Evolutionary conservation across 1,140 invertebrate genomes (phyloP).

Genomic region (Phymastichus coffea): DNA sequence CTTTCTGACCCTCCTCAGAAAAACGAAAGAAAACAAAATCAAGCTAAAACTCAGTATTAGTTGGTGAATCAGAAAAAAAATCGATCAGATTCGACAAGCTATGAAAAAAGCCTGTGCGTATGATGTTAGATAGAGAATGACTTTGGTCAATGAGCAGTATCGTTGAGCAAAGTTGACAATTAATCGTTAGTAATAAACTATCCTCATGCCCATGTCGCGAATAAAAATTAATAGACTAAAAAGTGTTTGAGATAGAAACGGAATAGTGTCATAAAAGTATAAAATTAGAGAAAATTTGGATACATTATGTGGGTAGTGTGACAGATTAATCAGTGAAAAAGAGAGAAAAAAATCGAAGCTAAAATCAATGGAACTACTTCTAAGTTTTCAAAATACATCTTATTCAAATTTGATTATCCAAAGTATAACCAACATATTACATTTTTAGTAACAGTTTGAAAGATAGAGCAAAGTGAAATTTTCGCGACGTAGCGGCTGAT

Average conservation of each 20-base stretch:
- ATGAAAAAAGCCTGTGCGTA: not conserved
- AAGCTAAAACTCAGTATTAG: too few relatives aligned
- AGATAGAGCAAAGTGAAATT: not conserved
- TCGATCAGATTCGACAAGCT: not conserved
- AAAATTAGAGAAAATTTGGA: not conserved
- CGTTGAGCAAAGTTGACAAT: constrained; percentile 1
- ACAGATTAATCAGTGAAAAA: constrained; percentile 5
- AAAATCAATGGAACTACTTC: constrained; percentile 15
- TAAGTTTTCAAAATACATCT: constrained; percentile 2
- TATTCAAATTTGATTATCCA: not conserved
- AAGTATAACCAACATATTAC: too few relatives aligned
- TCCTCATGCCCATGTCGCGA: not conserved
- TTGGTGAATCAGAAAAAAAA: not conserved
- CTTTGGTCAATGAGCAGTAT: not conserved
- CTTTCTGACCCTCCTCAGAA: too few relatives aligned
- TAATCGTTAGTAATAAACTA: too few relatives aligned
- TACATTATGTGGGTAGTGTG: constrained; percentile 17
- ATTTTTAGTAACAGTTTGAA: too few relatives aligned
- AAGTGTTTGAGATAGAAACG: not conserved
- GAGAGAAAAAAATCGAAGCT: constrained; percentile 12
- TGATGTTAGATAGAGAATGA: too few relatives aligned
- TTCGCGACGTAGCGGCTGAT: constrained; percentile 2
- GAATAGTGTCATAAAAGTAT: not conserved
- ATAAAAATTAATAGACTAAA: not conserved
- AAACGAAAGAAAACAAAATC: too few relatives aligned